Evolutionary conservation across 2,888 invertebrate species (phyloP).

Genomic region (Temnothorax unifasciatus): DNA sequence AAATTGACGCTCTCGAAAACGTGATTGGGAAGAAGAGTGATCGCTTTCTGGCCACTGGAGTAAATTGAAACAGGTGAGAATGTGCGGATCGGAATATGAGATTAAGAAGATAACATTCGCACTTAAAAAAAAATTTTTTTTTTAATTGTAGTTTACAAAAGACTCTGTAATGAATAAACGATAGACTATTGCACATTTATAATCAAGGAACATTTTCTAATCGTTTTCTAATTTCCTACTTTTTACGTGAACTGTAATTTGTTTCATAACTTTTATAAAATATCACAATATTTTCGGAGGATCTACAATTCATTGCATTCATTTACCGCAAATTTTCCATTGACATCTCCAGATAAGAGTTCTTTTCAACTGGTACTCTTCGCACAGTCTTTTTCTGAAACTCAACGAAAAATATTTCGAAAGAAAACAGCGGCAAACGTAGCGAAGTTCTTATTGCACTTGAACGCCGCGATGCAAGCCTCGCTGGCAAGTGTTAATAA

Average conservation of each 20-base stretch:
- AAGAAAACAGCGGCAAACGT: neutral
- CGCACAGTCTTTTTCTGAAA: neutral
- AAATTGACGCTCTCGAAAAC: slow-evolving; percentile 19
- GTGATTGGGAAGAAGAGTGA: neutral
- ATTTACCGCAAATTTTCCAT: neutral
- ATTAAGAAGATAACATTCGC: neutral
- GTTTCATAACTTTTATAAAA: neutral
- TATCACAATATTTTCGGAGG: neutral
- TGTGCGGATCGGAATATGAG: neutral
- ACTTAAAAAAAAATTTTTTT: slow-evolving; percentile 8
- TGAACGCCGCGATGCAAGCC: slow-evolving; percentile 35
- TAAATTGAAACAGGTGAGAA: slow-evolving; percentile 14
- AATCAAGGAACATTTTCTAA: neutral
- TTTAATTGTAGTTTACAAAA: neutral
- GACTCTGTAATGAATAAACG: neutral
- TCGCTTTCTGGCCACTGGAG: neutral
- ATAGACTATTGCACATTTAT: neutral
- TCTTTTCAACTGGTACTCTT: neutral
- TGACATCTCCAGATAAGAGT: neutral
- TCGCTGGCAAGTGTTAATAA: slow-evolving; percentile 63
- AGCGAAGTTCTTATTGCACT: slow-evolving; percentile 20
- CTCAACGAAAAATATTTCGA: neutral
- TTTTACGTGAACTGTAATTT: neutral
- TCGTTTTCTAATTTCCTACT: neutral
- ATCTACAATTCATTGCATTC: neutral